These are phyloP conservation scores for Scaptomyza flava DNA, from an alignment of 2,888 invertebrate genomes.

Conservation along the genomic window DNA sequence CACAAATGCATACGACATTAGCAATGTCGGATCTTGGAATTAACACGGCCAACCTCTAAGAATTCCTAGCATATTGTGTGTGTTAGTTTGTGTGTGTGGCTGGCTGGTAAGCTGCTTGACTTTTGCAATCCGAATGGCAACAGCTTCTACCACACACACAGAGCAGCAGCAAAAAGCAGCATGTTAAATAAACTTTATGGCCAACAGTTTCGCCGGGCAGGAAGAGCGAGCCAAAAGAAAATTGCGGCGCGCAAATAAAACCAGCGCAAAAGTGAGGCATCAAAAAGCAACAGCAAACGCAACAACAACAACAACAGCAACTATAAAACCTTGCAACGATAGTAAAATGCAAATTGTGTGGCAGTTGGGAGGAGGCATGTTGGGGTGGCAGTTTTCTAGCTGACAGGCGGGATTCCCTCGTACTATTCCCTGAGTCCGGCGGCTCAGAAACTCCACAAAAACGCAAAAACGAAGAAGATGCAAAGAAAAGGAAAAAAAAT, in stretches of 20 bases:
- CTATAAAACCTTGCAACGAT: constrained; percentile 79
- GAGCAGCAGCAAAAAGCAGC: constrained; percentile 44
- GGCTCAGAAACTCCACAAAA: constrained; percentile 32
- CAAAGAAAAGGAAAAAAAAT: constrained; percentile 23
- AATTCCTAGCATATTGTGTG: constrained; percentile 50
- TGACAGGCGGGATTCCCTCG: constrained; percentile 63
- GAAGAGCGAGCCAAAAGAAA: constrained; percentile 57
- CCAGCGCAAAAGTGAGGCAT: constrained; percentile 72
- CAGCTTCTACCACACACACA: constrained; percentile 51
- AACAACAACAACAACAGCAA: constrained; percentile 66
- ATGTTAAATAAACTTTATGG: constrained; percentile 80
- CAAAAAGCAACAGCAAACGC: constrained; percentile 65
- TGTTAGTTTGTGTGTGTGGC: constrained; percentile 25
- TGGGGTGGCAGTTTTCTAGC: constrained; percentile 31
- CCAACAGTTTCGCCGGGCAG: constrained; percentile 39
- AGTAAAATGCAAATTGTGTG: constrained; percentile 78
- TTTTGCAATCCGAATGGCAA: constrained; percentile 72
- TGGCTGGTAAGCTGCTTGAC: constrained; percentile 70
- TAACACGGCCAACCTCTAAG: constrained; percentile 56
- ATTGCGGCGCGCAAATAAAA: constrained; percentile 76
- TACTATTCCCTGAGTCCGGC: constrained; percentile 37
- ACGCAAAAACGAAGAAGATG: constrained; percentile 6
- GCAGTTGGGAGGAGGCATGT: constrained; percentile 35
- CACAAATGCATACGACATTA: constrained; percentile 65
- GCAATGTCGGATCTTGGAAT: constrained; percentile 60